Percentiles rank a stretch among this genome's conserved stretches.
phyloP scores from a whole-genome alignment of 2,113 vertebrate species.

The Prionailurus bengalensis region DNA sequence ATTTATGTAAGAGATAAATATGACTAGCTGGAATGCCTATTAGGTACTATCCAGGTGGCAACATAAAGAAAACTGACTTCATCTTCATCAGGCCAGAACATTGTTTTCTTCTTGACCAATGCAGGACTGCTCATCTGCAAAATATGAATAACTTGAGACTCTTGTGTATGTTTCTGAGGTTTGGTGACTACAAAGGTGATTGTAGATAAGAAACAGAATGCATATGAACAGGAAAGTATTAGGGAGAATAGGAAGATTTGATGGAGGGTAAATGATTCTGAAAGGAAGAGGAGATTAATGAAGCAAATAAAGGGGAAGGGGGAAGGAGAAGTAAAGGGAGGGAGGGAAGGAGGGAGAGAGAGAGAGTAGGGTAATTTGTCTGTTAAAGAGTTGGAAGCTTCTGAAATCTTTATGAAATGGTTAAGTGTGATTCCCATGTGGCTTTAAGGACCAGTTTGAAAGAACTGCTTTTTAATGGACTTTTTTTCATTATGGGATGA shows the following conservation, averaged over 20 bases:
- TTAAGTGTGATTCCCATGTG: slow-evolving; percentile 3
- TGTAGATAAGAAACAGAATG: not conserved
- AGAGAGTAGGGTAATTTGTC: not conserved
- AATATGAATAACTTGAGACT: slow-evolving; percentile 41
- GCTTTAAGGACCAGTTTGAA: slow-evolving; percentile 35
- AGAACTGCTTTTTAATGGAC: slow-evolving; percentile 1
- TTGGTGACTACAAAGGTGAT: not conserved
- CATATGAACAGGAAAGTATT: slow-evolving; percentile 22
- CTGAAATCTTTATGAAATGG: slow-evolving; percentile 21
- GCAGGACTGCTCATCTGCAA: not conserved
- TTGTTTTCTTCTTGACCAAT: slow-evolving; percentile 1
- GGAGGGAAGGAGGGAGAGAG: not conserved
- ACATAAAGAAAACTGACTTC: slow-evolving; percentile 13
- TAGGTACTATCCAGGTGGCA: not conserved
- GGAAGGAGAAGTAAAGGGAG: not conserved
- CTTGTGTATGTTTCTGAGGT: not conserved
- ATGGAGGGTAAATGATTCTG: not conserved
- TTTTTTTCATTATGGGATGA: slow-evolving; percentile 4
- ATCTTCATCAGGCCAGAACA: not conserved
- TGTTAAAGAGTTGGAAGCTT: not conserved
- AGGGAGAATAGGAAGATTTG: not conserved
- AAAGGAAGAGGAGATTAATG: slow-evolving; percentile 16
- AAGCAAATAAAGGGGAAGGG: slow-evolving; percentile 15
- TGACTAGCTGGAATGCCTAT: not conserved
- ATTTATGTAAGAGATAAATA: slow-evolving; percentile 46